Evolutionary conservation across 1,140 invertebrate genomes (phyloP).

Genomic region (Thrips palmi): DNA sequence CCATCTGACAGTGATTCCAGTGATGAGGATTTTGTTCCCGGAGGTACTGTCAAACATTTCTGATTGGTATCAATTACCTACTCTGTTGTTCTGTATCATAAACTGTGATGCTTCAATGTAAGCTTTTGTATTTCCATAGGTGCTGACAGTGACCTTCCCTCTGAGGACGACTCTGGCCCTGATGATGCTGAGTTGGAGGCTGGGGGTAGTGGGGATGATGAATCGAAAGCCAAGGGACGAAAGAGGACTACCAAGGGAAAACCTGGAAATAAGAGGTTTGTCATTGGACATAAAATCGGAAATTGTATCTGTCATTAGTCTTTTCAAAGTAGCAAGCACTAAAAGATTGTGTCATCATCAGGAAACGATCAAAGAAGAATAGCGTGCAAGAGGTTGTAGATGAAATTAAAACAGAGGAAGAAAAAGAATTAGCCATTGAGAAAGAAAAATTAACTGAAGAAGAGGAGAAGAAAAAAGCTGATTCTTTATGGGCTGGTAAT

Average conservation of each 20-base stretch:
- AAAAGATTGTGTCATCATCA: no score
- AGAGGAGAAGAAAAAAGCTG: constrained; percentile 17
- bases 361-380: constrained; percentile 1
- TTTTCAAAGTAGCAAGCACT: constrained; percentile 1
- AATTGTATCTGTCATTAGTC: constrained; percentile 5
- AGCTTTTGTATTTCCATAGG: background rate
- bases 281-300: constrained; percentile 10
- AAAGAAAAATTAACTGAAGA: constrained; percentile 13
- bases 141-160: background rate
- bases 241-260: background rate
- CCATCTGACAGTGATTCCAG: constrained; percentile 12
- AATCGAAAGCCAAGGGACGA: no score
- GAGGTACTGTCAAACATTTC: constrained; percentile 11
- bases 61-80: no score
- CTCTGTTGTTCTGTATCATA: background rate
- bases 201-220: background rate
- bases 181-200: background rate
- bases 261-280: constrained; percentile 4
- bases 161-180: constrained; percentile 10
- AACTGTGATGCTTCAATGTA: constrained; percentile 1
- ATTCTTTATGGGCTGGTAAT: constrained; percentile 17
- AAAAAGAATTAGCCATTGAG: constrained; percentile 9
- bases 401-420: constrained; percentile 9
- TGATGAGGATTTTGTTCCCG: constrained; percentile 14
- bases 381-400: background rate